Percentiles rank a stretch among this genome's conserved stretches.
phyloP scores from a whole-genome alignment of 1,140 invertebrate genomes.

The Xylocopa sonorina region DNA sequence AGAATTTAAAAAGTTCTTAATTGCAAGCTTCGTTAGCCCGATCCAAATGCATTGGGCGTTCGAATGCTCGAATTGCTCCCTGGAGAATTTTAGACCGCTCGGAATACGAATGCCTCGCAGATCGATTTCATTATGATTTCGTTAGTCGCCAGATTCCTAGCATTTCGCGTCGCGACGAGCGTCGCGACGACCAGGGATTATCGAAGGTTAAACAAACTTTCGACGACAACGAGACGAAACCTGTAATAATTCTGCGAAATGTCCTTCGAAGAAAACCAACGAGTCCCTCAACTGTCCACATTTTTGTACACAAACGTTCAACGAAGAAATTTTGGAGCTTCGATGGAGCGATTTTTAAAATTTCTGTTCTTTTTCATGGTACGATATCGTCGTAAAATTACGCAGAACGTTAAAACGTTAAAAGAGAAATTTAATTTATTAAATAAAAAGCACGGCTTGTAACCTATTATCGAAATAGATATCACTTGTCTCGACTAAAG shows the following conservation, averaged over 20 bases:
- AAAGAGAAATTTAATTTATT: neutral
- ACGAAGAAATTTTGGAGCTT: neutral
- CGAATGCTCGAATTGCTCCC: neutral
- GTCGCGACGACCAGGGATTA: neutral
- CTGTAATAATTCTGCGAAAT: neutral
- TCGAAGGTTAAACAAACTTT: neutral
- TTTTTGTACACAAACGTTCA: too few species aligned
- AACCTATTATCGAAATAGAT: neutral
- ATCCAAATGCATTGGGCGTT: neutral
- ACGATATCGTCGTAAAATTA: neutral
- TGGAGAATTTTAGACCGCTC: constrained; percentile 5
- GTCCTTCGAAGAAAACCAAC: neutral
- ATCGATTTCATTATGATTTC: constrained; percentile 28
- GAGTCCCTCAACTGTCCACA: too few species aligned
- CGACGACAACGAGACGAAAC: neutral
- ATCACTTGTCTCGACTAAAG: too few species aligned
- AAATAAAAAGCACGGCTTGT: neutral
- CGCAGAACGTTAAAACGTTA: too few species aligned
- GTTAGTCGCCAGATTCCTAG: neutral
- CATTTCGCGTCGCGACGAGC: neutral
- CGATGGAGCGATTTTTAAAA: neutral
- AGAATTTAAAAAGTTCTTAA: constrained; percentile 29
- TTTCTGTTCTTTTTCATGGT: too few species aligned
- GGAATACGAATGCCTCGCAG: constrained; percentile 4
- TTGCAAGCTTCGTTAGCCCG: constrained; percentile 30